phyloP scores from a whole-genome alignment of 2,888 invertebrate genomes.

The Empis stercorea region DNA sequence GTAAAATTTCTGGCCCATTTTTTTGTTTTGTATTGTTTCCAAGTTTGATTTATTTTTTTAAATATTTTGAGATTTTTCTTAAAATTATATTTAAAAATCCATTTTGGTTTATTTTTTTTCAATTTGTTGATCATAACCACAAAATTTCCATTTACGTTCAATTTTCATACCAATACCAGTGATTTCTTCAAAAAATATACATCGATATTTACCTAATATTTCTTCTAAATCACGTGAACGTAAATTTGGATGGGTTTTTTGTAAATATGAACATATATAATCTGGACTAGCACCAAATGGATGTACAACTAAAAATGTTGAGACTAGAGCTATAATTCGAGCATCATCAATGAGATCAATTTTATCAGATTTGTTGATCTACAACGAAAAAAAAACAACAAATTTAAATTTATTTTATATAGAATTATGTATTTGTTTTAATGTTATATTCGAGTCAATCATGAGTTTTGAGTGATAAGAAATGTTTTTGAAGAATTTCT shows the following conservation, averaged over 20 bases:
- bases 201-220: slow-evolving; percentile 62
- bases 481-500: no score
- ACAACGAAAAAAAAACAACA: neutral
- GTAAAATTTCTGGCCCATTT: no score
- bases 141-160: slow-evolving; percentile 74
- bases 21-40: no score
- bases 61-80: no score
- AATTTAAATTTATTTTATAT: no score
- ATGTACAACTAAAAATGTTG: slow-evolving; percentile 77
- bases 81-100: no score
- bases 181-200: slow-evolving; percentile 66
- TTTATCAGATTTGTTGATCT: slow-evolving; percentile 10
- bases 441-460: no score
- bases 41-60: no score
- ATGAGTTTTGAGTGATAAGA: no score
- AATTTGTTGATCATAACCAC: neutral
- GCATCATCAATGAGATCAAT: slow-evolving; percentile 41
- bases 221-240: slow-evolving; percentile 64
- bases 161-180: slow-evolving; percentile 75
- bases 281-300: slow-evolving; percentile 85
- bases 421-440: no score
- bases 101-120: neutral
- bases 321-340: slow-evolving; percentile 70
- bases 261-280: slow-evolving; percentile 82
- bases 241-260: slow-evolving; percentile 56